Conservation (phyloP, 2,113 vertebrate genomes). For the Theristicus caerulescens region DNA sequence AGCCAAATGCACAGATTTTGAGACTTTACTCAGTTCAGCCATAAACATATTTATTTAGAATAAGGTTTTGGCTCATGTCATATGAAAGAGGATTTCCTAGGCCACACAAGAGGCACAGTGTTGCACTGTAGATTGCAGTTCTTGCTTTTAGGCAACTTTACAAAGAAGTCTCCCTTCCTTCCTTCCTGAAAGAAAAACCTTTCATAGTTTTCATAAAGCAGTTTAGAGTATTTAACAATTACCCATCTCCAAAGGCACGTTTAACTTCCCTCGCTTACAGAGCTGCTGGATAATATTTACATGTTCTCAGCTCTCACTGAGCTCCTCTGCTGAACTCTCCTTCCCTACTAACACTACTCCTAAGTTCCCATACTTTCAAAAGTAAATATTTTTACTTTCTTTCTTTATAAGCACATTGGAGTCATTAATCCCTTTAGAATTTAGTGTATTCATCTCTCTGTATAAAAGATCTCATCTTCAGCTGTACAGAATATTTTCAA, state of each 20-base stretch:
- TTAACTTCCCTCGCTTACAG: not conserved
- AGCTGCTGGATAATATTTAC: constrained; percentile 39
- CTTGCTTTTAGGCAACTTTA: not conserved
- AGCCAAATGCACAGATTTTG: not conserved
- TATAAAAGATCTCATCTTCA: not conserved
- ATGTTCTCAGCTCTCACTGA: not conserved
- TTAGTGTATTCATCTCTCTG: not conserved
- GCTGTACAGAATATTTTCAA: not conserved
- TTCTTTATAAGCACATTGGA: not conserved
- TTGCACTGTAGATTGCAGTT: not conserved
- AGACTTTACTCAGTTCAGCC: not conserved
- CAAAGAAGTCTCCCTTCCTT: not conserved
- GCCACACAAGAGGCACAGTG: not conserved
- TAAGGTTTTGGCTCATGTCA: not conserved
- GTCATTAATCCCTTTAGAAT: constrained; percentile 7
- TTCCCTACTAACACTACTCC: not conserved
- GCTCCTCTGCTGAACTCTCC: not conserved
- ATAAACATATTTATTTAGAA: not conserved
- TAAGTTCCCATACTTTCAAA: not conserved
- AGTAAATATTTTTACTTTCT: constrained; percentile 46
- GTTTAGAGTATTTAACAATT: not conserved
- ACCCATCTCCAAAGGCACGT: not conserved
- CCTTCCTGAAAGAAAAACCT: not conserved
- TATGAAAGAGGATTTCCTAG: not conserved
- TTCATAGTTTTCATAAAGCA: not conserved